Conservation (phyloP, 2,113 vertebrate species). For the Ciconia stormi region DNA sequence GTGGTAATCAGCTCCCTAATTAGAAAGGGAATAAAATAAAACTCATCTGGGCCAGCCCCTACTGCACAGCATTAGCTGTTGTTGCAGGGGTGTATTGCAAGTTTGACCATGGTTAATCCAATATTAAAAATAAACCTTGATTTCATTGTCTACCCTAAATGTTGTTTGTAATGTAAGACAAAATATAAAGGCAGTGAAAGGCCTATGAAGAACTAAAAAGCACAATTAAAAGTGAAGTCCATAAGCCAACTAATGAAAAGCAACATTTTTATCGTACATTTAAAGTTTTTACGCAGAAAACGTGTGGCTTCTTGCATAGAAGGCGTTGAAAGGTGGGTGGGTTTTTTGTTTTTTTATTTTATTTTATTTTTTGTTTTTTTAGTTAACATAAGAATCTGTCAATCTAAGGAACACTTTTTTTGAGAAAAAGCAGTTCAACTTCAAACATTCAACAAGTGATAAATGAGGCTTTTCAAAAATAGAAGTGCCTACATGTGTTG, state of each 20-base stretch:
- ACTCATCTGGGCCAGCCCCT: background rate
- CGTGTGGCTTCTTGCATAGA: background rate
- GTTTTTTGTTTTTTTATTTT: rapidly evolving
- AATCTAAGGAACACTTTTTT: constrained; percentile 43
- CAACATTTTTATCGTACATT: background rate
- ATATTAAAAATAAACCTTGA: background rate
- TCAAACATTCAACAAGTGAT: constrained; percentile 58
- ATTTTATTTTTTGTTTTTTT: background rate
- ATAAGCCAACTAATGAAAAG: background rate
- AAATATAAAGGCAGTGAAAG: background rate
- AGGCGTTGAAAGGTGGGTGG: background rate
- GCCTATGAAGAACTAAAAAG: background rate
- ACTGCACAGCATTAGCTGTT: background rate
- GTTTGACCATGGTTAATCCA: background rate
- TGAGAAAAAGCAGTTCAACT: constrained; percentile 40
- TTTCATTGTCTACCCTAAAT: background rate
- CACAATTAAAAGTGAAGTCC: background rate
- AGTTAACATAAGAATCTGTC: constrained; percentile 9
- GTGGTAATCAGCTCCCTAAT: background rate
- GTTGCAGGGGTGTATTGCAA: background rate
- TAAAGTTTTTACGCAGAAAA: background rate
- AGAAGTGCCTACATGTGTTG: constrained; percentile 63
- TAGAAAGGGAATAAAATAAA: background rate
- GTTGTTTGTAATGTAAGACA: background rate
- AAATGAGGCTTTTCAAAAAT: constrained; percentile 67